These are phyloP conservation scores for Chaetogeoica ovagalla DNA, from an alignment of 2,888 invertebrate genomes.

Conservation along the genomic window DNA sequence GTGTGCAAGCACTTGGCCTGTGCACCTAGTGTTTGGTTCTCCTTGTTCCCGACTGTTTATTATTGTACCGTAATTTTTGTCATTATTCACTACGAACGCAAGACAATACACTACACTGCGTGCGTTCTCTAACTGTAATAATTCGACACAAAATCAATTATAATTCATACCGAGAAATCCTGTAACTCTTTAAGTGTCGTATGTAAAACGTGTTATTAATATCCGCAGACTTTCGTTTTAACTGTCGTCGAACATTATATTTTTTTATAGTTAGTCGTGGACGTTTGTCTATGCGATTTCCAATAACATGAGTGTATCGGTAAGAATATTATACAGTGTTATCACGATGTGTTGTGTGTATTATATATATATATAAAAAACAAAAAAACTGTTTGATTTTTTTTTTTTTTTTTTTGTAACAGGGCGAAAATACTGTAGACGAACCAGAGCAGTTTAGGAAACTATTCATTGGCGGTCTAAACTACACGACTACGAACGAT, in stretches of 20 bases:
- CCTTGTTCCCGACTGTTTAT: background rate
- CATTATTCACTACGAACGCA: too few species aligned
- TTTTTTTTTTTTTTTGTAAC: background rate
- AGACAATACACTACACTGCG: too few species aligned
- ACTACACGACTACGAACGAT: constrained; percentile 90
- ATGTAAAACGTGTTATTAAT: background rate
- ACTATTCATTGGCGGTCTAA: constrained; percentile 92
- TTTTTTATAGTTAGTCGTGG: background rate
- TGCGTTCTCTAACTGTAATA: too few species aligned
- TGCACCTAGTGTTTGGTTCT: background rate
- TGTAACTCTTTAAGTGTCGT: background rate
- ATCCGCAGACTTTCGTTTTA: too few species aligned
- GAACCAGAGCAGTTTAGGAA: constrained; percentile 86
- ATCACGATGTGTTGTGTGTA: background rate
- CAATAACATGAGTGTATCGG: constrained; percentile 28
- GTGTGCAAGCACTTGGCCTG: background rate
- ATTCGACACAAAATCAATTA: background rate
- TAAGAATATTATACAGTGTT: constrained; percentile 1
- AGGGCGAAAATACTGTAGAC: constrained; percentile 34
- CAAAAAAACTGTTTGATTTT: background rate
- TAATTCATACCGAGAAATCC: background rate
- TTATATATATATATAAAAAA: too few species aligned
- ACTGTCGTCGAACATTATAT: too few species aligned
- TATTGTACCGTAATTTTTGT: too few species aligned
- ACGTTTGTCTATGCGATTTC: background rate